phyloP scores from a whole-genome alignment of 2,113 vertebrate species.

The Ctenodactylus gundi region DNA sequence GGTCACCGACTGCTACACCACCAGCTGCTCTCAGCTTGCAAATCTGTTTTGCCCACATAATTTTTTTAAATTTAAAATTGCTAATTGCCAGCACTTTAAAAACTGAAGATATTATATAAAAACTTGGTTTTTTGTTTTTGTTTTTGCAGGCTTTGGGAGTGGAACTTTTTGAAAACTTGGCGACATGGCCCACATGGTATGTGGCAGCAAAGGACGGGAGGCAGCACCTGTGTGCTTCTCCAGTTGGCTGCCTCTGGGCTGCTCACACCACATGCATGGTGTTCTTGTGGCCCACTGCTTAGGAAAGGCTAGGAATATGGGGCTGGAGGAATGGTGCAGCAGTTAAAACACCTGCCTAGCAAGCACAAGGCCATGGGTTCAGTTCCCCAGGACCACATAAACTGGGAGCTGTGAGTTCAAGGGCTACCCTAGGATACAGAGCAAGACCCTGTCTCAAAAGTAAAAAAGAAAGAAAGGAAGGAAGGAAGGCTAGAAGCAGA shows the following conservation, averaged over 20 bases:
- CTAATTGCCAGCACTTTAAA: not conserved
- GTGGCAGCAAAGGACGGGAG: not conserved
- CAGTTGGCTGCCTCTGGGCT: not conserved
- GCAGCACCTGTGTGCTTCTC: not conserved
- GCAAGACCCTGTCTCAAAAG: too few relatives aligned
- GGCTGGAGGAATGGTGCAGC: too few relatives aligned
- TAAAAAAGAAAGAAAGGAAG: too few relatives aligned
- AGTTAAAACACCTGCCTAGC: too few relatives aligned
- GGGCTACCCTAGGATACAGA: too few relatives aligned
- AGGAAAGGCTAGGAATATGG: constrained; percentile 19
- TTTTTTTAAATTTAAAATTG: not conserved
- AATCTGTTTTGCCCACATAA: not conserved
- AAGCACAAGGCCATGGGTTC: too few relatives aligned
- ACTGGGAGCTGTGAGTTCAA: too few relatives aligned
- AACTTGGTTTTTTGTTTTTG: not conserved
- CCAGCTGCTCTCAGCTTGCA: not conserved
- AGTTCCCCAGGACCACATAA: too few relatives aligned
- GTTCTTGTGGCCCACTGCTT: not conserved
- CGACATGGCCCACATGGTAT: not conserved
- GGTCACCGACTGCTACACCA: not conserved
- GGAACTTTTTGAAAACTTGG: not conserved
- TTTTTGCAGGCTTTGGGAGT: too few relatives aligned
- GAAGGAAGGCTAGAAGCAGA: constrained; percentile 7
- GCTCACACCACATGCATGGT: fast-evolving
- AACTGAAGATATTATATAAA: not conserved